Conservation (phyloP, 2,113 vertebrate genomes). For the Gasterosteus aculeatus region DNA sequence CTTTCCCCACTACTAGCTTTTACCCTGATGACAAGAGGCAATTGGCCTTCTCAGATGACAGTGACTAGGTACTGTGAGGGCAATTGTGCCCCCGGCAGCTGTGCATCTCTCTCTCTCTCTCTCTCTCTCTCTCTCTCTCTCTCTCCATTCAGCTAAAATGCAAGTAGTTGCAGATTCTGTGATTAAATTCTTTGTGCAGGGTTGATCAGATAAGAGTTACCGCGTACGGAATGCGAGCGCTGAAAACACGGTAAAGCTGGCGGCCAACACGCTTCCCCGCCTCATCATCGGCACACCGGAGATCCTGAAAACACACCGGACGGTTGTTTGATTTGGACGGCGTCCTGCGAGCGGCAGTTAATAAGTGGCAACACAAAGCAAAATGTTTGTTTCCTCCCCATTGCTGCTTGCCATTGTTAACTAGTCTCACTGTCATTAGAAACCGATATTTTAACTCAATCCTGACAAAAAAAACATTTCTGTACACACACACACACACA, state of each 20-base stretch:
- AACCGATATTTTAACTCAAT: background rate
- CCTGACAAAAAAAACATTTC: background rate
- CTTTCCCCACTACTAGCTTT: constrained; percentile 47
- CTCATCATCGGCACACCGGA: constrained; percentile 55
- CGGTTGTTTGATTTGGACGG: constrained; percentile 5
- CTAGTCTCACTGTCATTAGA: background rate
- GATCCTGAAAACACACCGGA: constrained; percentile 19
- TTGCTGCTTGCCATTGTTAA: background rate
- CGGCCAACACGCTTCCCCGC: constrained; percentile 28
- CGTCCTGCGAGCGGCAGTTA: background rate
- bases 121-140: constrained; percentile 8
- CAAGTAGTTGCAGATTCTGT: constrained; percentile 56
- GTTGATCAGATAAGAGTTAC: constrained; percentile 49
- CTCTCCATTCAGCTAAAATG: constrained; percentile 33
- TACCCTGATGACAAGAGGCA: constrained; percentile 62
- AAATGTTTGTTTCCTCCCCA: background rate
- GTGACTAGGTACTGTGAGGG: constrained; percentile 62
- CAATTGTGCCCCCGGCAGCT: constrained; percentile 58
- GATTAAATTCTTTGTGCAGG: constrained; percentile 64
- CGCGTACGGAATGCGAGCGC: constrained; percentile 40
- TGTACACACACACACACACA: background rate
- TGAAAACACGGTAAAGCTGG: constrained; percentile 42
- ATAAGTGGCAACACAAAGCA: background rate
- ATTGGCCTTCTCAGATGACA: constrained; percentile 71
- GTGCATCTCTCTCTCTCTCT: constrained; percentile 39